Conservation (phyloP, 1,140 invertebrate genomes). For the Macrobrachium rosenbergii region DNA sequence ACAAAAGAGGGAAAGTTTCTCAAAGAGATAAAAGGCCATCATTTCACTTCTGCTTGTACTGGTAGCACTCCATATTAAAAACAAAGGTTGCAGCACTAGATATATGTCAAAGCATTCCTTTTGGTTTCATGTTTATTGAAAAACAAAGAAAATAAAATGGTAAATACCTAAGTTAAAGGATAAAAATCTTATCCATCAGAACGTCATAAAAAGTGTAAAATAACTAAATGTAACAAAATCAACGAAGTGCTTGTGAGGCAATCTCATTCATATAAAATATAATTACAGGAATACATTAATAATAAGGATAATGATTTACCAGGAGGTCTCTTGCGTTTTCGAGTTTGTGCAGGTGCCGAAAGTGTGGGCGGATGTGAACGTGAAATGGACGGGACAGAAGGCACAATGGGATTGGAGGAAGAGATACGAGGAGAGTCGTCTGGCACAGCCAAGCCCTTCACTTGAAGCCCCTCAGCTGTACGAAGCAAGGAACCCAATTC, state of each 20-base stretch:
- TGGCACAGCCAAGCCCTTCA: slow-evolving; percentile 65
- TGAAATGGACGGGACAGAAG: slow-evolving; percentile 34
- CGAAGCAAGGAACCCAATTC: slow-evolving; percentile 63
- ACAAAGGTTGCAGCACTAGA: too few relatives aligned
- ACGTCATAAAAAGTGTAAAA: too few relatives aligned
- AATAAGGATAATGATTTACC: neutral
- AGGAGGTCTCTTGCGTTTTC: slow-evolving; percentile 52
- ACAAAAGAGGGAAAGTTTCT: too few relatives aligned
- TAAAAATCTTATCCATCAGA: too few relatives aligned
- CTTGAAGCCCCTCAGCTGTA: slow-evolving; percentile 65
- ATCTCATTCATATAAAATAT: neutral
- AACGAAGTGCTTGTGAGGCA: neutral
- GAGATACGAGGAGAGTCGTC: slow-evolving; percentile 55
- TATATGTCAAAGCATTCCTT: too few relatives aligned
- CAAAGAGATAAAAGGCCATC: too few relatives aligned
- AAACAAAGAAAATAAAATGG: too few relatives aligned
- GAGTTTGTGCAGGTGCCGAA: slow-evolving; percentile 40
- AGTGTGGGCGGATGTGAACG: slow-evolving; percentile 47
- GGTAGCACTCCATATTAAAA: too few relatives aligned
- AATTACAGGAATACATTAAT: neutral
- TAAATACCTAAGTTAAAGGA: too few relatives aligned
- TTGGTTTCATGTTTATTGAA: too few relatives aligned
- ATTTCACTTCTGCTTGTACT: too few relatives aligned
- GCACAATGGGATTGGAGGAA: slow-evolving; percentile 44
- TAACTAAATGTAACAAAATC: neutral